Evolutionary conservation across 1,140 invertebrate genomes (phyloP).

Genomic region (Zaprionus vittiger): DNA sequence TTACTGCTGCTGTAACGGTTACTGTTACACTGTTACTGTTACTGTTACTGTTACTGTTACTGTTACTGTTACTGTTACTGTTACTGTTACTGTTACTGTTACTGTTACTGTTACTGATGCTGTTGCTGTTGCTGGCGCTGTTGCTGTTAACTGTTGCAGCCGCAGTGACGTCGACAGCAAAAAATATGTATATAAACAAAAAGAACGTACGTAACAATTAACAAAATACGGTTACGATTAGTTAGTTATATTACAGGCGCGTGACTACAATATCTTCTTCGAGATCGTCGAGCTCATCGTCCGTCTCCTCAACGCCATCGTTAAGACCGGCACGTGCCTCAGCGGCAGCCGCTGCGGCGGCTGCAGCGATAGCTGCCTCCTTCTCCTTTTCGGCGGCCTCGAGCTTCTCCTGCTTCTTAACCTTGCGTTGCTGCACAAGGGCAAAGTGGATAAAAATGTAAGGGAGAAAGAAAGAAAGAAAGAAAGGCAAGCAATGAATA

Average conservation of each 20-base stretch:
- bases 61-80: not conserved
- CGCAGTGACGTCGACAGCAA: slow-evolving; percentile 24
- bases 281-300: slow-evolving; percentile 93
- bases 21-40: not conserved
- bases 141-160: slow-evolving; percentile 7
- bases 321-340: slow-evolving; percentile 84
- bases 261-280: slow-evolving; percentile 94
- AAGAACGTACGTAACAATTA: slow-evolving; percentile 58
- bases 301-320: slow-evolving; percentile 88
- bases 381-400: slow-evolving; percentile 85
- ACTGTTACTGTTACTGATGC: not conserved
- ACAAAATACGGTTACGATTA: slow-evolving; percentile 43
- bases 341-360: slow-evolving; percentile 85
- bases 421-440: slow-evolving; percentile 84
- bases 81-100: not conserved
- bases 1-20: not conserved
- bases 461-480: slow-evolving; percentile 7
- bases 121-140: not conserved
- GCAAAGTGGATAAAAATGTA: not conserved
- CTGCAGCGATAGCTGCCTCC: slow-evolving; percentile 74
- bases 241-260: slow-evolving; percentile 87
- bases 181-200: slow-evolving; percentile 60
- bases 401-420: slow-evolving; percentile 89
- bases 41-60: not conserved
- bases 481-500: not conserved